Evolutionary conservation across 2,888 invertebrate species (phyloP), one percentile per base, ranked within the genome.

Genomic region (Coenonympha glycerion): DNA sequence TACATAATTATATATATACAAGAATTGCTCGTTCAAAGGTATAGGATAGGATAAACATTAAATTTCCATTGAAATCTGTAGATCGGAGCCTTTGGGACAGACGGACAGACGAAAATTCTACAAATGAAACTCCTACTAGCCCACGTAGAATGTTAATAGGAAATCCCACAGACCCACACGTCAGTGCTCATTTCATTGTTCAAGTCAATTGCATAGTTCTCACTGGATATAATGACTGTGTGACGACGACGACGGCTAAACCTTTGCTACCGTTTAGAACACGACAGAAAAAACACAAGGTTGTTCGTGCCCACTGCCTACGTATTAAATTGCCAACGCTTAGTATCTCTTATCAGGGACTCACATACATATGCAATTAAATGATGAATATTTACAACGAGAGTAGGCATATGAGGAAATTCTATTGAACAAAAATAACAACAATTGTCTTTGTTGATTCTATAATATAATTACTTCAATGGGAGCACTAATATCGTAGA

Each of bases 221-320:
- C 74, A 79, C 73, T 72, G 68, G 65, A 71, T 75, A 71, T 75
- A 65, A 69, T 72, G 73, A 76, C 71, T 72, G 68, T 64, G 71
- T 74, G 65, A 68, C 66, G 62, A 59, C 62, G 65, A 68, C 66
- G 62, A 59, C 62, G 59, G 64, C 62, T 63, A 59, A 61, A 59
- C 60, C 56, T 62, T 59, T 59, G 61, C 62, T 64, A 57, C 59
- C 60, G 64, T 71, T 66, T 64, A 74, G 75, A 76, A 71, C 66
- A 66, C 65, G 63, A 64, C 63, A 68, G 63, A 64, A 72, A 68
- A 71, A 72, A 62, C 73, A 66, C 78, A 81, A 79, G 77, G 77
- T 69, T 70, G 65, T 55, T 47, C 11, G 21, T 18, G 22, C 34
- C 31, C 40, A 51, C 24, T n/a, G n/a, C n/a, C 15, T 33, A 31